Percentiles rank a stretch among this genome's conserved stretches.
phyloP scores from a whole-genome alignment of 2,888 invertebrate genomes.

The Ommatoiulus sabulosus region DNA sequence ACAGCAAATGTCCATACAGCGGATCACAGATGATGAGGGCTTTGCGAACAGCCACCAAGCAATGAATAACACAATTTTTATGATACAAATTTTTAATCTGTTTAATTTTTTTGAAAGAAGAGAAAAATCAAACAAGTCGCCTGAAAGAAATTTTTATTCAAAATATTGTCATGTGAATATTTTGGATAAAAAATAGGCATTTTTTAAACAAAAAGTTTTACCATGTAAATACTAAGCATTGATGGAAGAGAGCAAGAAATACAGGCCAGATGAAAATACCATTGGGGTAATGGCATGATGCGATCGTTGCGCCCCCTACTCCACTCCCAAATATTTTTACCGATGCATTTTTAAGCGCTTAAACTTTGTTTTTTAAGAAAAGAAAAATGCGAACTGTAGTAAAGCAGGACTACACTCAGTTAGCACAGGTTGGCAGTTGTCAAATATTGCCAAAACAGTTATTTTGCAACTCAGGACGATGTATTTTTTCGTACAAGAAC shows the following conservation, averaged over 20 bases:
- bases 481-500: conserved; percentile 18
- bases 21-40: conserved; percentile 60
- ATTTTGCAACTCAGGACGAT: conserved; percentile 47
- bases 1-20: conserved; percentile 60
- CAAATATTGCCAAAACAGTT: not conserved
- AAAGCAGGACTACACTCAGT: conserved; percentile 48
- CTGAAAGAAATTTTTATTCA: not conserved
- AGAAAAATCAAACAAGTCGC: conserved; percentile 29
- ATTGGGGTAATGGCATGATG: not conserved
- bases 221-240: conserved; percentile 41
- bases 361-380: not conserved
- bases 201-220: conserved; percentile 5
- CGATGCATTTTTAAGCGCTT: not conserved
- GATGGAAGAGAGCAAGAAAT: not conserved
- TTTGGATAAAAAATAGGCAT: not conserved
- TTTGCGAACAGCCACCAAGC: conserved; percentile 58
- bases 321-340: conserved; percentile 41
- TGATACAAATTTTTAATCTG: not conserved
- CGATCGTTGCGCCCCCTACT: not conserved
- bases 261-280: not conserved
- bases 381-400: conserved; percentile 38
- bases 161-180: not conserved
- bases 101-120: conserved; percentile 15
- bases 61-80: conserved; percentile 35
- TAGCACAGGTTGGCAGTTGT: not conserved